Conservation (phyloP, 2,797 vertebrate genomes). For the Percopsis omiscomaycus region DNA sequence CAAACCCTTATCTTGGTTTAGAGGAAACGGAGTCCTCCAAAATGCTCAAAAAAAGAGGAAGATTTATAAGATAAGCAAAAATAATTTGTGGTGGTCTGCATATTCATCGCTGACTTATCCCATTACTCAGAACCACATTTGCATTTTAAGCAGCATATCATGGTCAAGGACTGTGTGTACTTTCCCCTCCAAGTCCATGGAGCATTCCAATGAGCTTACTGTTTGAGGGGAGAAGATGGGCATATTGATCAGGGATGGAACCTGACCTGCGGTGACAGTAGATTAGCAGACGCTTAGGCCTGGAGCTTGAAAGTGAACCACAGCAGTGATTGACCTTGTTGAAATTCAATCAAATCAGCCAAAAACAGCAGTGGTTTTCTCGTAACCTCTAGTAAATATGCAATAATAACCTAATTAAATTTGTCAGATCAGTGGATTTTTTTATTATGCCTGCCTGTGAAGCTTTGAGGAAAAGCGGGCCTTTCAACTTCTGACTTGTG, state of each 20-base stretch:
- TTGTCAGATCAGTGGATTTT: slow-evolving; percentile 56
- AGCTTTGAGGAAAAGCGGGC: slow-evolving; percentile 40
- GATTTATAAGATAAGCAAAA: slow-evolving; percentile 65
- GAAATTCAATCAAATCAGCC: slow-evolving; percentile 41
- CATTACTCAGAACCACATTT: slow-evolving; percentile 68
- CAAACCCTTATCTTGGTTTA: slow-evolving; percentile 18
- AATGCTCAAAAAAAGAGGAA: slow-evolving; percentile 50
- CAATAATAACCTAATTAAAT: slow-evolving; percentile 54
- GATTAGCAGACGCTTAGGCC: slow-evolving; percentile 38
- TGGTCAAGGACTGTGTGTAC: slow-evolving; percentile 74
- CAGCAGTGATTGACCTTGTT: slow-evolving; percentile 53
- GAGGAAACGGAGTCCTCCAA: slow-evolving; percentile 44
- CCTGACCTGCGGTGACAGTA: slow-evolving; percentile 54
- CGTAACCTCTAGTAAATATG: slow-evolving; percentile 45
- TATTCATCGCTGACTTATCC: slow-evolving; percentile 70
- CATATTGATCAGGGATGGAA: slow-evolving; percentile 59
- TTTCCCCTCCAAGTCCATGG: slow-evolving; percentile 49
- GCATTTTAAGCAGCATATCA: slow-evolving; percentile 71
- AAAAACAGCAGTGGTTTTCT: slow-evolving; percentile 40
- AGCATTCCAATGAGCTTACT: slow-evolving; percentile 69
- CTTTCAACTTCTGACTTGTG: slow-evolving; percentile 49
- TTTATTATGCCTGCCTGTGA: slow-evolving; percentile 24
- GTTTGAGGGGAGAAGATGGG: slow-evolving; percentile 55
- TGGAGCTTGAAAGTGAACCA: slow-evolving; percentile 39
- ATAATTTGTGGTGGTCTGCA: slow-evolving; percentile 63